A percentile compares a stretch with the other conserved stretches of the same genome.
Conservation (phyloP, 1,140 invertebrate species). For the Muscidifurax raptorellus region DNA sequence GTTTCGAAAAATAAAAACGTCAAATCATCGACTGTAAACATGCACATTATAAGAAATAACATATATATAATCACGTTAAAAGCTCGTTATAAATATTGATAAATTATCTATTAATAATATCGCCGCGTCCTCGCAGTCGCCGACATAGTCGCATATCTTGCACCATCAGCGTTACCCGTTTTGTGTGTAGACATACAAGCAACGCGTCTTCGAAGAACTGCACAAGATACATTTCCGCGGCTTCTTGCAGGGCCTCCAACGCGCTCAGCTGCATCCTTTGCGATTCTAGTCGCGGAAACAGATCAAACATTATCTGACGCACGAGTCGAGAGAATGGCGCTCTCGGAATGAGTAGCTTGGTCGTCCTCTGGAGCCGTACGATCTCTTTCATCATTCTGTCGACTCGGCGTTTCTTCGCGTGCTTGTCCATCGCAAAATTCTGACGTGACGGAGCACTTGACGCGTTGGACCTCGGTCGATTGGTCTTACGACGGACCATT, state of each 20-base stretch:
- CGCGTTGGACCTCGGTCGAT: neutral
- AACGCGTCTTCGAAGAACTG: conserved; percentile 86
- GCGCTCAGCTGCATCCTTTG: conserved; percentile 77
- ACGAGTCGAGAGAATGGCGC: neutral
- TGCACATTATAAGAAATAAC: too few relatives aligned
- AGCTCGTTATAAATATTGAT: too few relatives aligned
- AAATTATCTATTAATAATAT: conserved; percentile 64
- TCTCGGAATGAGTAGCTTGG: neutral
- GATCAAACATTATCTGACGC: neutral
- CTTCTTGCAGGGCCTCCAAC: conserved; percentile 79
- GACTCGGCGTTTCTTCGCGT: neutral
- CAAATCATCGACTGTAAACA: too few relatives aligned
- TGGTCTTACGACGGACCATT: neutral
- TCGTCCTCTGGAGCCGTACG: neutral
- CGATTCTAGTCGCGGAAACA: neutral
- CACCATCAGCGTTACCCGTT: conserved; percentile 84
- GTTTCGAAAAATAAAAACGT: too few relatives aligned
- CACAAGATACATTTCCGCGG: conserved; percentile 84
- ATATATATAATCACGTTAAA: too few relatives aligned
- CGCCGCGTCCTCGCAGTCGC: conserved; percentile 67
- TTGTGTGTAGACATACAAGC: conserved; percentile 82
- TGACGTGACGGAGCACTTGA: neutral
- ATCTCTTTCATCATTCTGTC: neutral
- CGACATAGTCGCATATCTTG: conserved; percentile 77
- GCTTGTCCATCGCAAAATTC: neutral